Evolutionary conservation across 2,113 vertebrate genomes (phyloP).

Genomic region (Rhinolophus ferrumequinum): DNA sequence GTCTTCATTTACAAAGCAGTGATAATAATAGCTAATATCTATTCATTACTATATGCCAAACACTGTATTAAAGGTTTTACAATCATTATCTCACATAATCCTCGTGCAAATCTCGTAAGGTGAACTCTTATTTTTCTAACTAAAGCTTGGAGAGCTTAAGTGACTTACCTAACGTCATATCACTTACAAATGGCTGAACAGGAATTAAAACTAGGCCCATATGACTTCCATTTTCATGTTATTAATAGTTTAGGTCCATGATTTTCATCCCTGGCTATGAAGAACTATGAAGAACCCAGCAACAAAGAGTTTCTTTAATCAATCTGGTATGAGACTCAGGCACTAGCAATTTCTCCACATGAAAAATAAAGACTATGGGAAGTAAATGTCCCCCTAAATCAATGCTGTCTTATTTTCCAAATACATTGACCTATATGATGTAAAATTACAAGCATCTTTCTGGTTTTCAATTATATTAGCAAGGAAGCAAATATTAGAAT

Average conservation of each 20-base stretch:
- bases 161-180: neutral
- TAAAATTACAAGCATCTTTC: neutral
- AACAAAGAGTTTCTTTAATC: neutral
- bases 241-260: neutral
- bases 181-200: neutral
- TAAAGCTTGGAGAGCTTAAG: neutral
- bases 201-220: neutral
- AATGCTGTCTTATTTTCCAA: neutral
- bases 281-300: neutral
- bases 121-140: neutral
- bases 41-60: neutral
- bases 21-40: neutral
- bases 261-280: neutral
- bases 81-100: neutral
- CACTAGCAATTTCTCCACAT: neutral
- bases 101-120: neutral
- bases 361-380: neutral
- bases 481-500: neutral
- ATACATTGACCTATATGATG: neutral
- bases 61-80: neutral
- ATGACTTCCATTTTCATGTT: neutral
- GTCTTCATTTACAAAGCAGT: constrained; percentile 5
- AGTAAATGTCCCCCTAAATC: neutral
- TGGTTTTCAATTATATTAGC: neutral
- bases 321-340: neutral